Evolutionary conservation across 1,140 invertebrate species (phyloP).

Genomic region (Araneus ventricosus): DNA sequence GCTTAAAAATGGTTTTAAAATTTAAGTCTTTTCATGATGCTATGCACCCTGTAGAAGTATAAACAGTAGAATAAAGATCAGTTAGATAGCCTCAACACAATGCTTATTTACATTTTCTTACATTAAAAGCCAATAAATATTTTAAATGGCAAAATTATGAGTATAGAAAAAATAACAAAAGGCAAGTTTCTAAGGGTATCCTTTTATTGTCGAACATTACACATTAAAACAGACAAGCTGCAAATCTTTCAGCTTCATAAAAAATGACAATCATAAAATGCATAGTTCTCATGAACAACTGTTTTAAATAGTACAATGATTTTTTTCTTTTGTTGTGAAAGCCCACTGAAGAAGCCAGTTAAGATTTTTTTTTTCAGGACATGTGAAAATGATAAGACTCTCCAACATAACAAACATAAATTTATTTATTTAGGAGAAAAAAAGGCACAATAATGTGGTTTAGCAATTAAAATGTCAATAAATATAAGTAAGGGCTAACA

Average conservation of each 20-base stretch:
- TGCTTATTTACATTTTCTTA: no score
- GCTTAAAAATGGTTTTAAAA: no score
- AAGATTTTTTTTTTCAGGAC: constrained; percentile 28
- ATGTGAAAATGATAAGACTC: neutral
- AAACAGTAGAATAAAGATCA: neutral
- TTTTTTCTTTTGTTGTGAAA: constrained; percentile 61
- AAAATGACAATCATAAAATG: constrained; percentile 75
- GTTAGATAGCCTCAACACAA: neutral
- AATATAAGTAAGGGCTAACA: constrained; percentile 48
- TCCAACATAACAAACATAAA: constrained; percentile 29
- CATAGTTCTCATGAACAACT: constrained; percentile 66
- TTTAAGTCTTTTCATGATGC: no score
- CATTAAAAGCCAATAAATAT: neutral
- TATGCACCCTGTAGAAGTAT: no score
- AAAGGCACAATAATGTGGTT: neutral
- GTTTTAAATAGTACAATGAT: constrained; percentile 71
- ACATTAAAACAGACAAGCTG: constrained; percentile 75
- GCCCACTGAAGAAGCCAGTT: constrained; percentile 68
- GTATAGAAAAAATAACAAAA: neutral
- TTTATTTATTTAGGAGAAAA: neutral
- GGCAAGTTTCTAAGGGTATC: constrained; percentile 55
- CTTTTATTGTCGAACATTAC: constrained; percentile 67
- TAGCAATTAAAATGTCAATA: constrained; percentile 47
- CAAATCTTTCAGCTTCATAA: constrained; percentile 70
- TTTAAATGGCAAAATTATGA: no score